phyloP scores from a whole-genome alignment of 2,113 vertebrate genomes.

The Uropsilus gracilis region DNA sequence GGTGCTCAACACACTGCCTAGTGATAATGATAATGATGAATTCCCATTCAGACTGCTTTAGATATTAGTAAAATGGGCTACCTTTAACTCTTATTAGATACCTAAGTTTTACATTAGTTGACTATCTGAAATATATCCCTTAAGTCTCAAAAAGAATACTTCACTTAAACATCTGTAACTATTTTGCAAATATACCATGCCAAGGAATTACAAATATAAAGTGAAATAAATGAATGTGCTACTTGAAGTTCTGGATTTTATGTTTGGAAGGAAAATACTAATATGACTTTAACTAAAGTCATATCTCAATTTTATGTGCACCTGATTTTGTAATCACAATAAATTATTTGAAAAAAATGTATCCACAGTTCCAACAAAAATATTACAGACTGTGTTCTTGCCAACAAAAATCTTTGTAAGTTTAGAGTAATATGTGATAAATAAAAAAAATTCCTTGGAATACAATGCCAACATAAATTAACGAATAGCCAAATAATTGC shows the following conservation, averaged over 20 bases:
- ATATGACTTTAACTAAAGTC: constrained; percentile 6
- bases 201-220: constrained; percentile 63
- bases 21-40: constrained; percentile 85
- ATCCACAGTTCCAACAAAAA: neutral
- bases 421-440: constrained; percentile 46
- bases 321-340: constrained; percentile 49
- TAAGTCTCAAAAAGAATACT: constrained; percentile 69
- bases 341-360: constrained; percentile 67
- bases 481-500: constrained; percentile 28
- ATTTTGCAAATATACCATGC: constrained; percentile 57
- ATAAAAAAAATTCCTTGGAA: neutral
- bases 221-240: constrained; percentile 61
- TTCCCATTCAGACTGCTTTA: constrained; percentile 67
- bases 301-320: constrained; percentile 61
- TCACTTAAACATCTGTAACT: constrained; percentile 62
- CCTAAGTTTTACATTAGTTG: constrained; percentile 59
- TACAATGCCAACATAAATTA: constrained; percentile 45
- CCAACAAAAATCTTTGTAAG: neutral
- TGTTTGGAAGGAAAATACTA: constrained; percentile 43
- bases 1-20: constrained; percentile 66
- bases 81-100: constrained; percentile 78
- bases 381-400: no score
- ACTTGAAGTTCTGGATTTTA: constrained; percentile 54
- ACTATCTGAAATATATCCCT: constrained; percentile 67
- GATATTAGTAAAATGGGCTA: constrained; percentile 68